Percentiles rank a stretch among this genome's conserved stretches.
phyloP scores from a whole-genome alignment of 2,797 vertebrate genomes.

The Pygocentrus nattereri region DNA sequence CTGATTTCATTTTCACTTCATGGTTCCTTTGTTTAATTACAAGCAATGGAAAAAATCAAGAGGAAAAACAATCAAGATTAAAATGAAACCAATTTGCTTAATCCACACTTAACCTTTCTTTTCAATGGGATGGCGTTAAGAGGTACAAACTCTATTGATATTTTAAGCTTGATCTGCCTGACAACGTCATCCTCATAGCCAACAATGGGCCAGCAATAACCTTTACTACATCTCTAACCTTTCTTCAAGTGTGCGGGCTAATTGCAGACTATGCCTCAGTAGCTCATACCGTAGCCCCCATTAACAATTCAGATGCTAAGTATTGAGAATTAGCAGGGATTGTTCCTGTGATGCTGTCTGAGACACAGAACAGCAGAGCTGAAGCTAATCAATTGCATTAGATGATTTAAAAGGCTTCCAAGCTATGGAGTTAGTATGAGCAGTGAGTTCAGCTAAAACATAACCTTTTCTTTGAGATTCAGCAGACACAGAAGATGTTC shows the following conservation, averaged over 20 bases:
- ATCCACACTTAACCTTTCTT: conserved; percentile 7
- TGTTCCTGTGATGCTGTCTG: conserved; percentile 4
- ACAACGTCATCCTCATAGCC: not conserved
- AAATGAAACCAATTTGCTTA: not conserved
- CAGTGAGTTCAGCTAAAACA: not conserved
- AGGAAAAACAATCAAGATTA: not conserved
- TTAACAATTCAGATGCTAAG: conserved; percentile 10
- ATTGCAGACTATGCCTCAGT: conserved; percentile 8
- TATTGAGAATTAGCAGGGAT: conserved; percentile 25
- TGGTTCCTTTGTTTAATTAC: not conserved
- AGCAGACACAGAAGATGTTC: conserved; percentile 28
- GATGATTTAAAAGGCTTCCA: conserved; percentile 31
- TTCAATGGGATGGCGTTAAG: not conserved
- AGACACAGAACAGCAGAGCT: conserved; percentile 14
- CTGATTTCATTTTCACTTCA: not conserved
- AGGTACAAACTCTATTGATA: not conserved
- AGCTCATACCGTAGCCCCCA: conserved; percentile 5
- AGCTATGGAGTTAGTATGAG: not conserved
- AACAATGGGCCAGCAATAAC: not conserved
- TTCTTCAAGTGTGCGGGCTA: conserved; percentile 17
- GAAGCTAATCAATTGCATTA: conserved; percentile 45
- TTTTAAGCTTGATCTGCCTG: conserved; percentile 5
- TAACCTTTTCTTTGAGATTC: conserved; percentile 40
- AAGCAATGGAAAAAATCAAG: not conserved
- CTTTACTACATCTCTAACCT: conserved; percentile 1